Base-by-base conservation (phyloP, 2,113 vertebrate species). In the Tragelaphus scriptus region DNA sequence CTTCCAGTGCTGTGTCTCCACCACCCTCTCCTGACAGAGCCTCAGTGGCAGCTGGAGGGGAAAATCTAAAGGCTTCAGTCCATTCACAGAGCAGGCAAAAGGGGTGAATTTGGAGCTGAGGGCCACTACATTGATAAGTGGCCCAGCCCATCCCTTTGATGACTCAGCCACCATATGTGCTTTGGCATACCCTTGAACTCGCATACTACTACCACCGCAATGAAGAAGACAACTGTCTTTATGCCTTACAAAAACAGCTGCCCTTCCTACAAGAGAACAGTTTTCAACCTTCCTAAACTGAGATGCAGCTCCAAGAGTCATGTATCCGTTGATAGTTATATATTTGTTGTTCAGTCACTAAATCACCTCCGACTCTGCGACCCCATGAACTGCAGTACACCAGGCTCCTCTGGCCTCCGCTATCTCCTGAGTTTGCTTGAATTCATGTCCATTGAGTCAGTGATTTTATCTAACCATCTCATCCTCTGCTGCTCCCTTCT, bases 151-250 rank as follows among this genome's bases (percentile, higher is more conserved):
- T 40, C 23, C 30, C 23, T 75, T 55, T 32, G 88, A 17, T 36
- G 32, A 26, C 40, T 51, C 25, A 13, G 40, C 32, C 40, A 59
- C 47, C 40, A 2, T 16, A 8, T 28, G 5, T 2, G 4, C 40
- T 28, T 6, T 28, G 75, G 14, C 14, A n/a, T 16, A 17, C 56
- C 15, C 4, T 9, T 28, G 51, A 80, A 49, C 51, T 90, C 15
- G 2, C 0, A 5, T 17, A 9, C 26, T 28, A 13, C 11, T 16
- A 11, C 49, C 26, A 19, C 11, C 5, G 14, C 21, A 75, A 3
- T 30, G 75, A 80, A 26, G 7, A 80, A 32, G 13, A 6, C 16
- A n/a, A 0, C 4, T n/a, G 10, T 44, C 1, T 82, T 86, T 84
- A 9, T 94, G 95, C 58, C 71, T 71, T 25, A 82, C 21, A 53